Evolutionary conservation across 2,113 vertebrate genomes (phyloP).

Genomic region (Pantherophis guttatus): DNA sequence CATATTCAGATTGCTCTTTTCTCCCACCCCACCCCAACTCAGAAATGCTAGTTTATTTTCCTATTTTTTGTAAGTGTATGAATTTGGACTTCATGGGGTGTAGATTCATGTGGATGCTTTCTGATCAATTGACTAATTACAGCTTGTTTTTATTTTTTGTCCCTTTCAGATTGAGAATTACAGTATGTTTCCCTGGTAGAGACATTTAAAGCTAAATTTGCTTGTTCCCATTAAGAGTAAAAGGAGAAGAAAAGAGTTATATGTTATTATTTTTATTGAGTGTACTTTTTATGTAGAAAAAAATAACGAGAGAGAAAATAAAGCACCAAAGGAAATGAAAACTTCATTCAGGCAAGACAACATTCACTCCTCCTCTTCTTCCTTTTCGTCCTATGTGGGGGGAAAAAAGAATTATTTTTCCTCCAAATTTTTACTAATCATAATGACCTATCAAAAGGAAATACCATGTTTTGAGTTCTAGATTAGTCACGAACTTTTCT

Average conservation of each 20-base stretch:
- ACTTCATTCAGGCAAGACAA: not conserved
- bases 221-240: not conserved
- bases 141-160: not conserved
- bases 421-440: not conserved
- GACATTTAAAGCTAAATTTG: not conserved
- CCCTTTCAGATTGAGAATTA: not conserved
- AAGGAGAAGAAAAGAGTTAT: fast-evolving
- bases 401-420: not conserved
- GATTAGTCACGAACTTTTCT: not conserved
- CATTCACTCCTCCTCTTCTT: not conserved
- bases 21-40: not conserved
- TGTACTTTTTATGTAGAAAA: not conserved
- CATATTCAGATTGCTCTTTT: not conserved
- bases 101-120: not conserved
- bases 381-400: fast-evolving
- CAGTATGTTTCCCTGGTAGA: not conserved
- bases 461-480: not conserved
- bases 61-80: not conserved
- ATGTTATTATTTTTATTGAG: conserved; percentile 49
- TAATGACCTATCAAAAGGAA: not conserved
- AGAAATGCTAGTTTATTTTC: not conserved
- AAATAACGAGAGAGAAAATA: not conserved
- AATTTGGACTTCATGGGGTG: not conserved
- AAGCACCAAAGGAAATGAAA: not conserved
- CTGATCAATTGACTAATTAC: not conserved